A percentile compares a stretch with the other conserved stretches of the same genome.
These are phyloP conservation scores for Petroica traversi DNA, from an alignment of 2,113 vertebrate species.

Conservation along the genomic window DNA sequence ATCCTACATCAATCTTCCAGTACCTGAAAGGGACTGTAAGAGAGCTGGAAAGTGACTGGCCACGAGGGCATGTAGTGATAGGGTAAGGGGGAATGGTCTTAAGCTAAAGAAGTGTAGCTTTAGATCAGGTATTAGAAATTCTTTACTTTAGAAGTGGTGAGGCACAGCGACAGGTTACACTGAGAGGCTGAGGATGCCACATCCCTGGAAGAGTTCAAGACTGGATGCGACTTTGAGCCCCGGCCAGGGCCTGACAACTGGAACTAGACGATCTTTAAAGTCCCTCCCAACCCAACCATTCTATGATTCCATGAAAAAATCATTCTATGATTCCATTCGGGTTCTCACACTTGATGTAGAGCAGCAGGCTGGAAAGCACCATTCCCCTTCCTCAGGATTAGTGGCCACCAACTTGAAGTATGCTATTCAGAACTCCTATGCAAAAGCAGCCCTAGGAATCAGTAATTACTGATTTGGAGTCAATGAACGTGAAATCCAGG, in stretches of 20 bases:
- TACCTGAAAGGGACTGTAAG: background rate
- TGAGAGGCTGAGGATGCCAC: background rate
- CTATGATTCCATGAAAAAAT: too few relatives aligned
- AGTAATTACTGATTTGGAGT: background rate
- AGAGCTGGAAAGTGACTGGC: background rate
- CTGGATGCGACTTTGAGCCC: background rate
- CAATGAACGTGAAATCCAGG: background rate
- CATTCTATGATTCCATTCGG: too few relatives aligned
- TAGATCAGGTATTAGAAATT: background rate
- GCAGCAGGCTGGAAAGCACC: background rate
- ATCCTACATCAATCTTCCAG: background rate
- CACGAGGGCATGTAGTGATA: background rate
- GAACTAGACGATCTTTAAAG: background rate
- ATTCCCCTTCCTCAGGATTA: background rate
- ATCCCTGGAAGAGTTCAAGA: background rate
- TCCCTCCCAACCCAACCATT: background rate
- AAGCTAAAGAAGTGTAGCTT: background rate
- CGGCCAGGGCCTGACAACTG: background rate
- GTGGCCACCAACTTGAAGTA: background rate
- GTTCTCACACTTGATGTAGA: background rate
- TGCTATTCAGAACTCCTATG: background rate
- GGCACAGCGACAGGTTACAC: background rate
- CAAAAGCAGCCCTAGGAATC: background rate
- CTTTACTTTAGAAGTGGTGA: background rate
- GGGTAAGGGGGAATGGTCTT: background rate